Evolutionary conservation across 92 coral and sea anemone species (phyloP).

Genomic region (Pocillopora grandis): DNA sequence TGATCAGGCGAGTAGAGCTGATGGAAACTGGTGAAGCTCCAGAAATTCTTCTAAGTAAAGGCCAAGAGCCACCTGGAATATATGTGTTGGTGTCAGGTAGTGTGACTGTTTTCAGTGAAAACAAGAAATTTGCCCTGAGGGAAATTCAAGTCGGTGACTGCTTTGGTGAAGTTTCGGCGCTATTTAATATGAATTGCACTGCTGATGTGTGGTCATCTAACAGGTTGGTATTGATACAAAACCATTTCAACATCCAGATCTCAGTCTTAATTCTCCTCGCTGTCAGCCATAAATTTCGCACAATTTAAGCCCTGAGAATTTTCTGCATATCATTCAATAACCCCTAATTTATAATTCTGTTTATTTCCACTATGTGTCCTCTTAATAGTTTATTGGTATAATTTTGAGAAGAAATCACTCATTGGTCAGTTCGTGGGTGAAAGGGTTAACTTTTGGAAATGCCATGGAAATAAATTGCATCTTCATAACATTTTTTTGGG

Average conservation of each 20-base stretch:
- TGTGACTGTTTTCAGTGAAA: constrained; percentile 62
- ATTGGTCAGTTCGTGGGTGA: too few relatives aligned
- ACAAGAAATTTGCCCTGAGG: constrained; percentile 59
- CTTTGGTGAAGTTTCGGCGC: constrained; percentile 83
- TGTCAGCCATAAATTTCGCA: too few relatives aligned
- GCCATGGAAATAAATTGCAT: neutral
- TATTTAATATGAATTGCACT: constrained; percentile 70
- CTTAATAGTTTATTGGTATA: too few relatives aligned
- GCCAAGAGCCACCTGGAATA: constrained; percentile 66
- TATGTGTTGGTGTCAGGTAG: constrained; percentile 72
- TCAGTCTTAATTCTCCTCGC: too few relatives aligned
- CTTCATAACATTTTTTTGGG: neutral
- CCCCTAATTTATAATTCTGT: too few relatives aligned
- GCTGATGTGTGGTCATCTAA: constrained; percentile 64
- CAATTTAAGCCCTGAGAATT: too few relatives aligned
- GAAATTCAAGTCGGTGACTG: constrained; percentile 66
- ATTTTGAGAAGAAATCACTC: too few relatives aligned
- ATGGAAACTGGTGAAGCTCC: constrained; percentile 49
- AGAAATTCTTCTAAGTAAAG: constrained; percentile 51
- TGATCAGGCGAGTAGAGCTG: constrained; percentile 45
- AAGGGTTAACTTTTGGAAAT: too few relatives aligned
- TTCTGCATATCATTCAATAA: too few relatives aligned
- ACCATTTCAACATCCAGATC: neutral
- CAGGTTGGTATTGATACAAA: constrained; percentile 37
- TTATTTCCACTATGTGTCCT: too few relatives aligned